phyloP scores from a whole-genome alignment of 2,797 vertebrate species.

The Eremophila alpestris region DNA sequence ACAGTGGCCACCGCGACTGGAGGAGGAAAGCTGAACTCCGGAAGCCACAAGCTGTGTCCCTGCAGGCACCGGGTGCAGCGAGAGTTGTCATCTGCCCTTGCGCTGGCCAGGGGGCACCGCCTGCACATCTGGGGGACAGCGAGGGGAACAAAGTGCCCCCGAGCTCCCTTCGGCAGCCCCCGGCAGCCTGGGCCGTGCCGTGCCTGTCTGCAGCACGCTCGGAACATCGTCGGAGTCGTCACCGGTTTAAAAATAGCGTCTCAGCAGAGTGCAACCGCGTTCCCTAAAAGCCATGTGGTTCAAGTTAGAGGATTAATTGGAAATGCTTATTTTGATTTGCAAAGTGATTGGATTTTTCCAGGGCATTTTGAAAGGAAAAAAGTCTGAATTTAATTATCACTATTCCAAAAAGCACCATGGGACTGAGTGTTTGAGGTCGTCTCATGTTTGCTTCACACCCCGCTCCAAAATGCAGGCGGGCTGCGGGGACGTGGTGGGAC shows the following conservation, averaged over 20 bases:
- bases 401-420: slow-evolving; percentile 66
- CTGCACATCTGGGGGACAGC: not conserved
- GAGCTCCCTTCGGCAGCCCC: not conserved
- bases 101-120: rapidly evolving
- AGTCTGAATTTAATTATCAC: slow-evolving; percentile 68
- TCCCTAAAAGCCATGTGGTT: slow-evolving; percentile 65
- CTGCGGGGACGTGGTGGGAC: not conserved
- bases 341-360: slow-evolving; percentile 71
- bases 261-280: slow-evolving; percentile 37
- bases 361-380: slow-evolving; percentile 69
- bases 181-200: not conserved
- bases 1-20: rapidly evolving
- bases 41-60: not conserved
- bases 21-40: not conserved
- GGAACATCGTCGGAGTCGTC: slow-evolving; percentile 15
- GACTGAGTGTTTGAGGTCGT: slow-evolving; percentile 35
- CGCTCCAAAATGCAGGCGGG: not conserved
- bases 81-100: not conserved
- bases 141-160: not conserved
- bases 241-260: slow-evolving; percentile 50
- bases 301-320: slow-evolving; percentile 67
- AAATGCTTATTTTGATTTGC: slow-evolving; percentile 68
- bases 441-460: slow-evolving; percentile 57
- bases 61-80: rapidly evolving
- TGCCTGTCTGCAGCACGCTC: slow-evolving; percentile 2